Evolutionary conservation across 2,888 invertebrate genomes (phyloP), one percentile per base, ranked within the genome.

Genomic region (Oscheius sp.): DNA sequence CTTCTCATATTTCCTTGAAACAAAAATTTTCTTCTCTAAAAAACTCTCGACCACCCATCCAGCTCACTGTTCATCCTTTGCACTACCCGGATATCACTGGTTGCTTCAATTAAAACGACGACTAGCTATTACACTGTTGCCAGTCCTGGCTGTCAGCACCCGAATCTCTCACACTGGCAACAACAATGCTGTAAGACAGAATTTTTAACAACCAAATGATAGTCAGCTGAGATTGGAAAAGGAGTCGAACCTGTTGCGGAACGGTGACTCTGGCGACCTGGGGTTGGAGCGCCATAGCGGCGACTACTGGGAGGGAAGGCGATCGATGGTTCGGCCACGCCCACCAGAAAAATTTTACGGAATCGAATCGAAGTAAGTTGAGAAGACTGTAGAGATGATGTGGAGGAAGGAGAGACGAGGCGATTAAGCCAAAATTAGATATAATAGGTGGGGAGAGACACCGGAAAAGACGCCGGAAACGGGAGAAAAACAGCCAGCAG

Each of bases 261-360:
- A 67, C 67, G 49, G 67, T 67, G 45, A 67, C 67, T 41, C 49
- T 26, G 5, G 67, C 67, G 49, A 67, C 67, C 59, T 67, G 67
- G 22, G 67, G 41, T 17, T 51, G 32, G 62, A 62, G 62, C 62
- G 62, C 62, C 62, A 62, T 62, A 44, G 62, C 62, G 62, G 62
- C 62, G 47, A 62, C 62, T 62, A 49, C 62, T 62, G 32, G 62
- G 20, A 20, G 57, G 17, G 26, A 38, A 38, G 20, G 26, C 30
- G 62, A 47, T 50, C 50, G 50, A 64, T 38, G 22, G 45, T 30
- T 17, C 14, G 64, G 49, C 62, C 62, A 62, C 62, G 62, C 62
- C 62, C 62, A 8, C 47, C 17, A 41, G 59, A 20, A 30, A 44
- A 59, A 41, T 59, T 59, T 41, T 26, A 59, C 24, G 44, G 28